phyloP scores from a whole-genome alignment of 2,113 vertebrate genomes.

The Albula glossodonta region DNA sequence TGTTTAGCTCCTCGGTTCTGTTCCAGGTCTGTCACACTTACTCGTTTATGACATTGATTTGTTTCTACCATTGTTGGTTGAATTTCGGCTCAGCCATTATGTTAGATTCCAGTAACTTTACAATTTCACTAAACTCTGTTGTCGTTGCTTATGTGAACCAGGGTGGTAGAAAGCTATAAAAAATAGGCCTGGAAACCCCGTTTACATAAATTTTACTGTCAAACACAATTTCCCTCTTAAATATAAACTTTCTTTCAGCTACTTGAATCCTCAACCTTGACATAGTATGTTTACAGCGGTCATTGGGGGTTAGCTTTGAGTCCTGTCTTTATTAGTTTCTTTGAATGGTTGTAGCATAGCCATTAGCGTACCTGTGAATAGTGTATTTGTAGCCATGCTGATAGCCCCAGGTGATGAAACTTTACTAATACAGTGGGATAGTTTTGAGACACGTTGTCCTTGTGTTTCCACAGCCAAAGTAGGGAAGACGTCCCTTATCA shows the following conservation, averaged over 20 bases:
- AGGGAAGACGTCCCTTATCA: slow-evolving; percentile 97
- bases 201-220: background rate
- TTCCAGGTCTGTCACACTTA: background rate
- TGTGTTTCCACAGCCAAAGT: slow-evolving; percentile 86
- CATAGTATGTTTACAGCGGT: background rate
- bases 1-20: background rate
- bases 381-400: background rate
- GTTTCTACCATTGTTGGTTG: background rate
- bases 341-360: background rate
- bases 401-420: background rate
- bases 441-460: background rate
- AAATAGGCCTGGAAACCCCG: too few relatives aligned
- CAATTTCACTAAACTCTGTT: background rate
- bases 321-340: background rate
- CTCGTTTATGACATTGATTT: background rate
- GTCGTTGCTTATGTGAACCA: background rate
- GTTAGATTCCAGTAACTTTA: background rate
- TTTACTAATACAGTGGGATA: background rate
- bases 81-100: background rate
- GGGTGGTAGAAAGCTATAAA: background rate
- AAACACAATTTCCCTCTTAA: background rate
- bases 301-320: background rate
- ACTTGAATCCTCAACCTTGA: background rate
- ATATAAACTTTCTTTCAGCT: background rate
- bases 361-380: background rate